Evolutionary conservation across 2,888 invertebrate species (phyloP).

Genomic region (Torymus auratus): DNA sequence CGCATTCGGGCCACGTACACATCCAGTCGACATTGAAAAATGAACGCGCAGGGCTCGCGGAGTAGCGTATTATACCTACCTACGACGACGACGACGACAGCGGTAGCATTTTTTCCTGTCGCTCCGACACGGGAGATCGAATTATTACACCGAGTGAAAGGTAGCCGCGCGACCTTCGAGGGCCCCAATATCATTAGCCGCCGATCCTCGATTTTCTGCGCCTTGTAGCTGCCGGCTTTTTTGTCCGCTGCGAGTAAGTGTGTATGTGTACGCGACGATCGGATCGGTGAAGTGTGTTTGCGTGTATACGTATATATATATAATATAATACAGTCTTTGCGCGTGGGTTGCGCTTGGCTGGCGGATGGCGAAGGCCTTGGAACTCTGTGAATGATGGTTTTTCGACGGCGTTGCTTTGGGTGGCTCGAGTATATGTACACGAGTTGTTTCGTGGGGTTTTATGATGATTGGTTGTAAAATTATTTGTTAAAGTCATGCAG

Average conservation of each 20-base stretch:
- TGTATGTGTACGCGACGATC: too few relatives aligned
- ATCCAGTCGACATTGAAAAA: slow-evolving; percentile 39
- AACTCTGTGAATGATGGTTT: neutral
- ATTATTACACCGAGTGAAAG: slow-evolving; percentile 37
- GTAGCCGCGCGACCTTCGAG: slow-evolving; percentile 37
- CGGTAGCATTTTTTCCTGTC: neutral
- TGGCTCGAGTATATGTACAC: too few relatives aligned
- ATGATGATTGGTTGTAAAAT: too few relatives aligned
- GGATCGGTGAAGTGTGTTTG: too few relatives aligned
- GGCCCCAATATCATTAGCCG: slow-evolving; percentile 6
- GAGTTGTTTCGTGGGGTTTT: too few relatives aligned
- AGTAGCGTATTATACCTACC: slow-evolving; percentile 21
- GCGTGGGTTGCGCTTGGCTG: too few relatives aligned
- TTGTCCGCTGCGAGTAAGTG: neutral
- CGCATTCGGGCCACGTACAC: slow-evolving; percentile 30
- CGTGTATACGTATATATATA: too few relatives aligned
- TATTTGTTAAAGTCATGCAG: too few relatives aligned
- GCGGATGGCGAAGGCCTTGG: too few relatives aligned
- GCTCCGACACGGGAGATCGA: slow-evolving; percentile 9
- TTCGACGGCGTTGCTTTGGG: too few relatives aligned
- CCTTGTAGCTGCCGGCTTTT: neutral
- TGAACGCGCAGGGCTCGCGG: neutral
- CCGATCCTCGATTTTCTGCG: slow-evolving; percentile 28
- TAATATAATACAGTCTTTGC: too few relatives aligned
- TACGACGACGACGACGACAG: slow-evolving; percentile 29